Evolutionary conservation across 1,140 invertebrate species (phyloP), one percentile per base, ranked within the genome.

Genomic region (Oncopodura yosiiana): DNA sequence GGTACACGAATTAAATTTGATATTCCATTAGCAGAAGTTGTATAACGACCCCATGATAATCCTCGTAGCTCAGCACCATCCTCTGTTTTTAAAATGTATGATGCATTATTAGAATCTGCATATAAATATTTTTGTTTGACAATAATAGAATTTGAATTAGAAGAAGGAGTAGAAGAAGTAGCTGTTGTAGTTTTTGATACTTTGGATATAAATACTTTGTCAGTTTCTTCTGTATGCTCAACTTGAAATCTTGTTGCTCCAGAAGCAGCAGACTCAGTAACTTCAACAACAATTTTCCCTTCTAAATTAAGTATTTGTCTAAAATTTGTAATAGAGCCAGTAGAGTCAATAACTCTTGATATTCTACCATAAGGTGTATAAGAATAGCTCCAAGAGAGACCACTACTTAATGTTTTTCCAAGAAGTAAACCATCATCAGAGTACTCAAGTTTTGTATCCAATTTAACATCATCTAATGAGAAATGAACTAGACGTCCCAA

Each of bases 401-500:
- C 62, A 2, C 37, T 49, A 1, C 51, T 54, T 9, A 51, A 54
- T 0, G 56, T 52, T 36, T 60, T 60, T 46, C 55, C 62, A 5
- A 60, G 37, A 1, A 63, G 42, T 16, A 63, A 53, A 14, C 62
- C 62, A 30, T 61, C 61, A 16, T 65, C 58, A 2, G 57, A 63
- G 19, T 61, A 58, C 23, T 60, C 61, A 0, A 62, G 38, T 16
- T 49, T 23, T 4, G 59, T 50, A 14, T 61, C 61, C 1, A 58
- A 63, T 21, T 63, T 60, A 39, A 63, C 63, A 11, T 82, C 80
- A 29, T 56, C 59, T n/a, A n/a, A n/a, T 43, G 61, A 59, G 57
- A 90, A 76, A 69, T 83, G 86, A 19, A 84, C 85, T 55, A 91
- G 75, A 61, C 87, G 86, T 12, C 87, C 87, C 58, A 90, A 82